Percentiles rank a stretch among this genome's conserved stretches.
phyloP scores from a whole-genome alignment of 2,888 invertebrate species.

The Anorthoa munda region DNA sequence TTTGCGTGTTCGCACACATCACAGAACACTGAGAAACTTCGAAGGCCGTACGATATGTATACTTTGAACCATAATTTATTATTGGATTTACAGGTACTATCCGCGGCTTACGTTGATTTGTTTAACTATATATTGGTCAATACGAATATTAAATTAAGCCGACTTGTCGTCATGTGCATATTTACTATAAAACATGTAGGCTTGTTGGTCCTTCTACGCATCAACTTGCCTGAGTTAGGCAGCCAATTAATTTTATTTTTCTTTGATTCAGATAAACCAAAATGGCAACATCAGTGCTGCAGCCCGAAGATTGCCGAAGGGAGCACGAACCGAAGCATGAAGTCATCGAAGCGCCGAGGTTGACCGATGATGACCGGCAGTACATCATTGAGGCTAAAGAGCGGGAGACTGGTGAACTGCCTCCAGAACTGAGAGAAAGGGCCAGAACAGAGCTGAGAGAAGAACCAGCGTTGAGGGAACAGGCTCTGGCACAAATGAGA shows the following conservation, averaged over 20 bases:
- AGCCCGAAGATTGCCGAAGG: constrained; percentile 83
- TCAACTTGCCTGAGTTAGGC: not conserved
- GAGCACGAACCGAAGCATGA: constrained; percentile 82
- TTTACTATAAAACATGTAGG: not conserved
- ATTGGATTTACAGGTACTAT: not conserved
- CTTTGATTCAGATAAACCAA: constrained; percentile 69
- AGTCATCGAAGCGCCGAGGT: constrained; percentile 75
- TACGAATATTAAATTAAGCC: constrained; percentile 9
- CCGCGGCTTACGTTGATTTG: not conserved
- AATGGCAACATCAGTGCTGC: constrained; percentile 89
- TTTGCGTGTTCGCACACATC: constrained; percentile 51
- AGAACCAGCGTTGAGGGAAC: constrained; percentile 94
- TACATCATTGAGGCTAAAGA: constrained; percentile 82
- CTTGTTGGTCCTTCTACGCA: not conserved
- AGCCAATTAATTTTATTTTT: not conserved
- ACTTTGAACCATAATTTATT: constrained; percentile 12
- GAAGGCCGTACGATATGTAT: constrained; percentile 48
- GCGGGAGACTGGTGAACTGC: constrained; percentile 85
- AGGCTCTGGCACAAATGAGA: constrained; percentile 94
- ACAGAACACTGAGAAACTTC: constrained; percentile 41
- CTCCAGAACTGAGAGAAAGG: constrained; percentile 91
- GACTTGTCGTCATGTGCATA: not conserved
- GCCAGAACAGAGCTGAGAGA: constrained; percentile 95
- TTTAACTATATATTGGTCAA: not conserved
- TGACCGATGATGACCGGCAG: constrained; percentile 84